Percentiles rank a stretch among this genome's conserved stretches.
Evolutionary conservation across 1,140 invertebrate species (phyloP).

Genomic region (Saccostrea cuccullata): DNA sequence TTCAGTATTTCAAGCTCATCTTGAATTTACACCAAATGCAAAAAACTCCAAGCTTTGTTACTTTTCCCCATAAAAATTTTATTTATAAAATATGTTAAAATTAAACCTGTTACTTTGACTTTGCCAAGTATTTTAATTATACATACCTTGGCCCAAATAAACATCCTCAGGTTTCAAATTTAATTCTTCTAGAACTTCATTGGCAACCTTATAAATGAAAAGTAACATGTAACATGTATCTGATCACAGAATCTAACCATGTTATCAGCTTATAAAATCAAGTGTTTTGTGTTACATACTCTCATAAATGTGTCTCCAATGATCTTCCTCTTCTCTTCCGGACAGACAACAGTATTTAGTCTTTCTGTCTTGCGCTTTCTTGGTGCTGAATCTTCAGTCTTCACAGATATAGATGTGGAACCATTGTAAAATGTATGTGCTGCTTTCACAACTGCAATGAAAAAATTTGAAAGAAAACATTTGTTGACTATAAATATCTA

Average conservation of each 20-base stretch:
- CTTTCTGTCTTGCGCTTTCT: slow-evolving; percentile 90
- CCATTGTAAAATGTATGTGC: slow-evolving; percentile 82
- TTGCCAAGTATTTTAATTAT: neutral
- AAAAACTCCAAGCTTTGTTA: neutral
- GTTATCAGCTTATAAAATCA: neutral
- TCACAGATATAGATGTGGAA: slow-evolving; percentile 87
- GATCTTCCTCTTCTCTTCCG: slow-evolving; percentile 98
- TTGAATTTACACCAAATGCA: no score
- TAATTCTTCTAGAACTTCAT: slow-evolving; percentile 77
- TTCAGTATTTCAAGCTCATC: no score
- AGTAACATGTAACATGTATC: neutral
- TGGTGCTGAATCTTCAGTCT: slow-evolving; percentile 80
- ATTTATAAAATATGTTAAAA: no score
- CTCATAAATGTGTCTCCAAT: slow-evolving; percentile 99
- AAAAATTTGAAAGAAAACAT: slow-evolving; percentile 10
- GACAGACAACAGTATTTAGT: slow-evolving; percentile 91
- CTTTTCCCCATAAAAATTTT: neutral
- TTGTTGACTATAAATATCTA: no score
- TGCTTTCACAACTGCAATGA: slow-evolving; percentile 78
- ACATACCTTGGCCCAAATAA: slow-evolving; percentile 76
- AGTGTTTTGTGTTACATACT: slow-evolving; percentile 71
- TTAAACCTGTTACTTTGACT: no score
- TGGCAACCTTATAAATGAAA: slow-evolving; percentile 74
- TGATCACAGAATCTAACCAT: neutral
- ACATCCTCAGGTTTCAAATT: slow-evolving; percentile 77